Evolutionary conservation across 2,113 vertebrate genomes (phyloP).

Genomic region (Eubucco bourcierii): DNA sequence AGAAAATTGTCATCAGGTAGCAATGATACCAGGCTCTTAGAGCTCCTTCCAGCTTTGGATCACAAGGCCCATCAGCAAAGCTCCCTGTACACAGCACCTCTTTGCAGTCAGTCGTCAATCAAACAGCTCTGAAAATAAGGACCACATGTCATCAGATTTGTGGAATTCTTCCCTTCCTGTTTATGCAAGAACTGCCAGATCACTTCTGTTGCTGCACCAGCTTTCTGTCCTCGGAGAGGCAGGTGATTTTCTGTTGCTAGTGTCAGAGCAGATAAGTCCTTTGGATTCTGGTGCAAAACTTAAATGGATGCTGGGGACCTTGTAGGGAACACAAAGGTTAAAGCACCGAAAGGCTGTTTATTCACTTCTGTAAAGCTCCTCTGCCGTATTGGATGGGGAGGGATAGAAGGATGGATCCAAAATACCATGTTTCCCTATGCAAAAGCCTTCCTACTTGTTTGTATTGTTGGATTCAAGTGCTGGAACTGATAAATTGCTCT

Average conservation of each 20-base stretch:
- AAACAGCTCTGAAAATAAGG: constrained; percentile 64
- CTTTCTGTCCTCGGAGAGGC: constrained; percentile 9
- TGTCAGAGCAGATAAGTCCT: background rate
- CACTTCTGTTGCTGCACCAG: constrained; percentile 53
- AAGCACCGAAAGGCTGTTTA: background rate
- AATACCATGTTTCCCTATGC: background rate
- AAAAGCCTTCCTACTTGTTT: background rate
- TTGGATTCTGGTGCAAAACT: background rate
- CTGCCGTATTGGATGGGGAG: background rate
- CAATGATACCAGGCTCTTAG: constrained; percentile 36
- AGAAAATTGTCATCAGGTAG: constrained; percentile 63
- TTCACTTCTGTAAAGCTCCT: background rate
- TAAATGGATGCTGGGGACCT: background rate
- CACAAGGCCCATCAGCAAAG: constrained; percentile 57
- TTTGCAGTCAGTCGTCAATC: constrained; percentile 65
- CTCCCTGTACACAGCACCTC: constrained; percentile 39
- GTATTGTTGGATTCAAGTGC: background rate
- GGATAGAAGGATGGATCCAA: background rate
- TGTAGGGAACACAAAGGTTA: background rate
- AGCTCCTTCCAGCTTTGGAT: constrained; percentile 66
- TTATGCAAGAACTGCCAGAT: constrained; percentile 62
- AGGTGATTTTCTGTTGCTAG: constrained; percentile 23
- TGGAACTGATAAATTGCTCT: background rate
- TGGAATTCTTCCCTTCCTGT: constrained; percentile 62
- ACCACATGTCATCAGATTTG: constrained; percentile 68